Conservation (phyloP, 2,888 invertebrate genomes). For the Cinara cedri region DNA sequence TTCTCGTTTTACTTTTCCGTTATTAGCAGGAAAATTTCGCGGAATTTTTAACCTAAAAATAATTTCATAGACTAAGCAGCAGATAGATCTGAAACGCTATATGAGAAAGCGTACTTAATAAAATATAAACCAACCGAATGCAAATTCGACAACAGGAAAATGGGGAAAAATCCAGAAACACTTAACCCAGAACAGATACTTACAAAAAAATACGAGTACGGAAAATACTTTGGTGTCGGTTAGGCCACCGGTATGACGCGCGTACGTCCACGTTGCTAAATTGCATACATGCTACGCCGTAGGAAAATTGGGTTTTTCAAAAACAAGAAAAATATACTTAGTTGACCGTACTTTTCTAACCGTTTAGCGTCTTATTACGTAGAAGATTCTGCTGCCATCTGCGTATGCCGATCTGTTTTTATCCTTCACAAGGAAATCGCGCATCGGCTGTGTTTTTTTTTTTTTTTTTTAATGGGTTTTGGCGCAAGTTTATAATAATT, state of each 20-base stretch:
- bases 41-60: too few species aligned
- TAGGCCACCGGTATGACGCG: background rate
- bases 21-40: too few species aligned
- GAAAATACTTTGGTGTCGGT: background rate
- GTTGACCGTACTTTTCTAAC: background rate
- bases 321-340: background rate
- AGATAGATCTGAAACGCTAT: too few species aligned
- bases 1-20: too few species aligned
- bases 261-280: slow-evolving; percentile 31
- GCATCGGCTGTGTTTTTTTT: slow-evolving; percentile 8
- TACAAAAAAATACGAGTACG: too few species aligned
- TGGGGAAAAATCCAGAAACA: too few species aligned
- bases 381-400: slow-evolving; percentile 14
- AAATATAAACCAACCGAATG: too few species aligned
- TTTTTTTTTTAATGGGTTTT: slow-evolving; percentile 44
- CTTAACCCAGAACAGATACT: too few species aligned
- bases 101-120: too few species aligned
- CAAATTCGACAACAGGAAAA: too few species aligned
- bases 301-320: background rate
- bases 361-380: background rate
- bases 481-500: slow-evolving; percentile 7
- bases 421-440: slow-evolving; percentile 46
- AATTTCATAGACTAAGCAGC: too few species aligned
- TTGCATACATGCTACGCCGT: slow-evolving; percentile 43
- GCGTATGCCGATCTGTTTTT: slow-evolving; percentile 14